These are phyloP conservation scores for Sialis lutaria DNA, from an alignment of 2,888 invertebrate genomes.

Conservation along the genomic window DNA sequence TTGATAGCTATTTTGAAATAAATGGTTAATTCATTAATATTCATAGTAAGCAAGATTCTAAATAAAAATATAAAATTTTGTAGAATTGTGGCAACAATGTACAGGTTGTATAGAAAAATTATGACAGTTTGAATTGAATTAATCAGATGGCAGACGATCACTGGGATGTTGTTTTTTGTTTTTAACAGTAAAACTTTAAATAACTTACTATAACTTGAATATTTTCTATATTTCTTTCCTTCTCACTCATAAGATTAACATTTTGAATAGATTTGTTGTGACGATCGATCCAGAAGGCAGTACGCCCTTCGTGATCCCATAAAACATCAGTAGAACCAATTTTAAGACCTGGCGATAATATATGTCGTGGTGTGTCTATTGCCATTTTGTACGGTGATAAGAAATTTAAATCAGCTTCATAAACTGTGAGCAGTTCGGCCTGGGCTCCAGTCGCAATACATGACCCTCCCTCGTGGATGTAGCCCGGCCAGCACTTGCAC, in stretches of 20 bases:
- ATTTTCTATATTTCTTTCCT: too few relatives aligned
- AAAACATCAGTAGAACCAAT: constrained; percentile 35
- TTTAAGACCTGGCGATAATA: constrained; percentile 26
- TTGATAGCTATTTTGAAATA: too few relatives aligned
- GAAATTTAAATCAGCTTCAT: constrained; percentile 38
- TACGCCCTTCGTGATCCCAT: constrained; percentile 18
- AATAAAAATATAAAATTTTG: too few relatives aligned
- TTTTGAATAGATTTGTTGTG: constrained; percentile 26
- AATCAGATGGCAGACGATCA: too few relatives aligned
- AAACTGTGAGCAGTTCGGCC: constrained; percentile 46
- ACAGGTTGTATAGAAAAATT: too few relatives aligned
- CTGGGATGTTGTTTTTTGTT: too few relatives aligned
- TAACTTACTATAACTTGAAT: too few relatives aligned
- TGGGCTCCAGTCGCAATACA: constrained; percentile 35
- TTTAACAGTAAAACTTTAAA: too few relatives aligned
- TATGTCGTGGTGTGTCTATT: constrained; percentile 22
- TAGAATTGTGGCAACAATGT: too few relatives aligned
- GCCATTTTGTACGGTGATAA: constrained; percentile 44
- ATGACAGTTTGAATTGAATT: too few relatives aligned
- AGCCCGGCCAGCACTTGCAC: constrained; percentile 50
- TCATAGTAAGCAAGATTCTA: too few relatives aligned
- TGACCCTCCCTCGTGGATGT: constrained; percentile 27
- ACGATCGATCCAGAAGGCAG: constrained; percentile 29
- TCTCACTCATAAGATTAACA: constrained; percentile 11
- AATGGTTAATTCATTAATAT: too few relatives aligned